Percentiles rank a stretch among this genome's conserved stretches.
phyloP scores from a whole-genome alignment of 2,797 vertebrate genomes.

The Phrynocephalus guinanensis region DNA sequence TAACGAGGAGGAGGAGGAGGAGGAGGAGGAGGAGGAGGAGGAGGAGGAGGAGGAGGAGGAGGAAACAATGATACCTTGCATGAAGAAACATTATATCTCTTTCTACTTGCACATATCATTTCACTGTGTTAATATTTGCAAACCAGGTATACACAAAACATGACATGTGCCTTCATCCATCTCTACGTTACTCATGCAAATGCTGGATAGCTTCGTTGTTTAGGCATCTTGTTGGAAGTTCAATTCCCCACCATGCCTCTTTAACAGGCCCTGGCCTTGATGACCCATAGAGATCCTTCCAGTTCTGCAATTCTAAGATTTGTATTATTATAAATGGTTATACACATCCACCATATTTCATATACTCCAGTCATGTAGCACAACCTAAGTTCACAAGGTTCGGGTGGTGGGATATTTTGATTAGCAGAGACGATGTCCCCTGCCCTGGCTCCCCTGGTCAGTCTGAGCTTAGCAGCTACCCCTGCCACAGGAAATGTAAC shows the following conservation, averaged over 20 bases:
- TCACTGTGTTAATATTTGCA: constrained; percentile 19
- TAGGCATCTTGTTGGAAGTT: no score
- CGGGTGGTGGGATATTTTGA: background rate
- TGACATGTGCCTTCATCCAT: background rate
- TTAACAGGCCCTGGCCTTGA: no score
- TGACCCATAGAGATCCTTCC: no score
- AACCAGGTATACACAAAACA: no score
- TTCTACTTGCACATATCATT: constrained; percentile 33
- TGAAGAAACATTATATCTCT: background rate
- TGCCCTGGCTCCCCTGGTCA: background rate
- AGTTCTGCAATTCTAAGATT: no score
- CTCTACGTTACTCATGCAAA: background rate
- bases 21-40: background rate
- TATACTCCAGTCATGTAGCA: background rate
- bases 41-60: background rate
- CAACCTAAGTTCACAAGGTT: background rate
- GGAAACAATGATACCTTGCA: constrained; percentile 23
- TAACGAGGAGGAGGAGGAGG: background rate
- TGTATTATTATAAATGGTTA: background rate
- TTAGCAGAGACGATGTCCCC: background rate
- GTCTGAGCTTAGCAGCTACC: background rate
- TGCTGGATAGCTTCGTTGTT: no score
- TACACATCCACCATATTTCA: background rate
- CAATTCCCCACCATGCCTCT: no score
- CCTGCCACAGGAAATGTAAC: background rate